Conservation (phyloP, 2,113 vertebrate species). For the Platysteira castanea region DNA sequence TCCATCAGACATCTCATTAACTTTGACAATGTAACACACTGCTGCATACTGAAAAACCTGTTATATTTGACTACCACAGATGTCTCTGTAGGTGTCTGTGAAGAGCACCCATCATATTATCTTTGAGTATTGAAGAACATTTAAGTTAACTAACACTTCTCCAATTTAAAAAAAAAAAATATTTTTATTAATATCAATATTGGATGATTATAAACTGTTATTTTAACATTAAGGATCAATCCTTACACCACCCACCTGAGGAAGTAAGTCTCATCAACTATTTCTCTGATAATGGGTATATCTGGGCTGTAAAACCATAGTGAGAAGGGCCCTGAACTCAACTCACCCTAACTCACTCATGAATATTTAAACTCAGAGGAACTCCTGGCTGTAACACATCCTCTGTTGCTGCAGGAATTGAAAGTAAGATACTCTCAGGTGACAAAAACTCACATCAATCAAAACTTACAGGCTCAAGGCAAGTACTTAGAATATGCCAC, state of each 20-base stretch:
- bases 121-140: background rate
- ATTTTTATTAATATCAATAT: background rate
- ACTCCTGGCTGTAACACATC: background rate
- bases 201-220: background rate
- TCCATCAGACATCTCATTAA: background rate
- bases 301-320: background rate
- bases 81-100: background rate
- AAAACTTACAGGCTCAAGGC: background rate
- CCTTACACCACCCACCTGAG: rapidly evolving
- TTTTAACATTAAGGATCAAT: background rate
- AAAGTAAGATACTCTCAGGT: background rate
- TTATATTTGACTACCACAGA: background rate
- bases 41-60: background rate
- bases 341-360: background rate
- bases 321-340: background rate
- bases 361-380: background rate
- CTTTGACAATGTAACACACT: background rate
- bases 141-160: background rate
- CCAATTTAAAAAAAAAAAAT: background rate
- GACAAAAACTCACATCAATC: background rate
- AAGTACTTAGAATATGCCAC: background rate
- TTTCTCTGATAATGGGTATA: background rate
- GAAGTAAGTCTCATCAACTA: background rate
- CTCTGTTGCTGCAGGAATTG: background rate
- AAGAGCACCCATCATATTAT: background rate